These are phyloP conservation scores for Labia minor DNA, from an alignment of 2,888 invertebrate species.

Conservation along the genomic window DNA sequence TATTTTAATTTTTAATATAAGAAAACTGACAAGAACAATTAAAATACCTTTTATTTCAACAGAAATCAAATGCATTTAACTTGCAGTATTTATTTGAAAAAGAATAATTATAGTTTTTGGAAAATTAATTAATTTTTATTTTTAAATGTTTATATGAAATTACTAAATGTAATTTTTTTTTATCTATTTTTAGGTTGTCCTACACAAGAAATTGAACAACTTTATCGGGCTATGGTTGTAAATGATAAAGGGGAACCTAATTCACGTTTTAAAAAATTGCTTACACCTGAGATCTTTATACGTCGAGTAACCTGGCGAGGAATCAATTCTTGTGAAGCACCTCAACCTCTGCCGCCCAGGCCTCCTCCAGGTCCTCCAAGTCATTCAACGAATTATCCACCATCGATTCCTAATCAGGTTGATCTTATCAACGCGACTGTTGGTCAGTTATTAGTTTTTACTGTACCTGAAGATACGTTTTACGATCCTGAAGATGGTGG, in stretches of 20 bases:
- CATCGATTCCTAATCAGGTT: conserved; percentile 72
- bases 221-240: conserved; percentile 39
- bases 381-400: conserved; percentile 54
- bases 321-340: conserved; percentile 52
- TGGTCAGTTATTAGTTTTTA: conserved; percentile 68
- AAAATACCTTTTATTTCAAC: too few species aligned
- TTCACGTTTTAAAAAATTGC: conserved; percentile 45
- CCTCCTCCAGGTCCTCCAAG: conserved; percentile 44
- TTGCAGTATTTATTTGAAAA: too few species aligned
- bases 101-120: too few species aligned
- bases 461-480: conserved; percentile 71
- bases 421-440: conserved; percentile 72
- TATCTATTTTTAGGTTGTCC: neutral
- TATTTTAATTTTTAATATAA: too few species aligned
- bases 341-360: conserved; percentile 38
- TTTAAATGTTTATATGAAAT: conserved; percentile 17
- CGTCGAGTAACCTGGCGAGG: conserved; percentile 54
- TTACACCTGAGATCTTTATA: conserved; percentile 55
- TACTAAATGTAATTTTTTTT: neutral
- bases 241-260: conserved; percentile 50
- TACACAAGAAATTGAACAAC: neutral
- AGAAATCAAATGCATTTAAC: too few species aligned
- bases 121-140: conserved; percentile 18
- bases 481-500: conserved; percentile 78
- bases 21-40: too few species aligned